phyloP scores from a whole-genome alignment of 64 coral and sea anemone genomes.

The Platygyra sinensis region DNA sequence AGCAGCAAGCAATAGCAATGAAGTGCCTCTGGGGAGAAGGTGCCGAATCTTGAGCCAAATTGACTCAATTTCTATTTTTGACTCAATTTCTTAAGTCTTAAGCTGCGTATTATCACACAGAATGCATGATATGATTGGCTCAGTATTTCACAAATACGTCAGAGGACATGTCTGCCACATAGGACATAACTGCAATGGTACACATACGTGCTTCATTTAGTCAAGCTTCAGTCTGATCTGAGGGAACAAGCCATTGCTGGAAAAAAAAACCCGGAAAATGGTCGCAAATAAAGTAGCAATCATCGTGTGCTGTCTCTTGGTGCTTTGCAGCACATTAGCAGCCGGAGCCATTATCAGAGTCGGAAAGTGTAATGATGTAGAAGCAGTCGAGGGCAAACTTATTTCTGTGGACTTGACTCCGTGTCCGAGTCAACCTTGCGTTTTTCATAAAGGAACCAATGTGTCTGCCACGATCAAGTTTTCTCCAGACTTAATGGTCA shows the following conservation, averaged over 20 bases:
- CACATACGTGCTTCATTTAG: too few relatives aligned
- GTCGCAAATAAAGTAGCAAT: background rate
- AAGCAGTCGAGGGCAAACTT: background rate
- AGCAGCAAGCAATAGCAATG: too few relatives aligned
- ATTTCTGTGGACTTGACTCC: slow-evolving; percentile 1
- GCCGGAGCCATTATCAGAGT: background rate
- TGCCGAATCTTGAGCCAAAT: too few relatives aligned
- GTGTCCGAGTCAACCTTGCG: background rate
- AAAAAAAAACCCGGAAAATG: background rate
- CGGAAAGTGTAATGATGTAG: background rate
- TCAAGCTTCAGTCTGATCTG: background rate
- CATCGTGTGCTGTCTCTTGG: background rate
- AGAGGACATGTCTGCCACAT: too few relatives aligned
- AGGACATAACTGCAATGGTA: too few relatives aligned
- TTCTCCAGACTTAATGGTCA: background rate
- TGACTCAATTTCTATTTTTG: too few relatives aligned
- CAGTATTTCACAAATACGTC: too few relatives aligned
- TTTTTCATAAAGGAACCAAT: slow-evolving; percentile 35
- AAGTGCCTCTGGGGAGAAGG: too few relatives aligned
- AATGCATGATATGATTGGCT: too few relatives aligned
- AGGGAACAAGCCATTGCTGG: too few relatives aligned
- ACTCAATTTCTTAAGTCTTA: too few relatives aligned
- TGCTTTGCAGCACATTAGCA: background rate
- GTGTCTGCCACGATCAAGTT: background rate
- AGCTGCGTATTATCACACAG: too few relatives aligned